Evolutionary conservation across 2,113 vertebrate species (phyloP).

Genomic region (Verasper variegatus): DNA sequence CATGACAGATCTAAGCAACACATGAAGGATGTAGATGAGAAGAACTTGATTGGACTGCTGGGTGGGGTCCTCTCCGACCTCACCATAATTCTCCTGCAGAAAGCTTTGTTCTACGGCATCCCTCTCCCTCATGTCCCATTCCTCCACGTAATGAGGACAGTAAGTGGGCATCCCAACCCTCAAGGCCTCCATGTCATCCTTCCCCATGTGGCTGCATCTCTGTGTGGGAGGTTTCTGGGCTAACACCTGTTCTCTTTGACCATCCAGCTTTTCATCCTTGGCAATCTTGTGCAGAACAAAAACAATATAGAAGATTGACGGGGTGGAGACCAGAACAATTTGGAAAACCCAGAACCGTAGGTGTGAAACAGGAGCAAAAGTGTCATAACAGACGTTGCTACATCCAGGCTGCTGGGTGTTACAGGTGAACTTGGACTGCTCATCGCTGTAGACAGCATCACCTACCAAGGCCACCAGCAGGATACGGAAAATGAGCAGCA

Average conservation of each 20-base stretch:
- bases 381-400: slow-evolving; percentile 76
- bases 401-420: slow-evolving; percentile 79
- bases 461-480: slow-evolving; percentile 78
- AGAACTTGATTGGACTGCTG: slow-evolving; percentile 69
- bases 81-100: slow-evolving; percentile 52
- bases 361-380: slow-evolving; percentile 74
- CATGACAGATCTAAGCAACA: slow-evolving; percentile 66
- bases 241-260: slow-evolving; percentile 47
- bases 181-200: slow-evolving; percentile 22
- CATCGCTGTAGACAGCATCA: slow-evolving; percentile 73
- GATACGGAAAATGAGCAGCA: slow-evolving; percentile 80
- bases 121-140: slow-evolving; percentile 40
- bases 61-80: slow-evolving; percentile 60
- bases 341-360: slow-evolving; percentile 81
- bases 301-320: slow-evolving; percentile 78
- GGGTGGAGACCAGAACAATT: slow-evolving; percentile 76
- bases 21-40: slow-evolving; percentile 70
- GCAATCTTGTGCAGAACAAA: slow-evolving; percentile 79
- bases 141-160: slow-evolving; percentile 40
- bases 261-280: slow-evolving; percentile 70
- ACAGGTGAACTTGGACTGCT: slow-evolving; percentile 80
- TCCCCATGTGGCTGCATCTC: neutral
- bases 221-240: slow-evolving; percentile 24
- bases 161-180: slow-evolving; percentile 22
- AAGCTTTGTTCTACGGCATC: slow-evolving; percentile 51